phyloP scores from a whole-genome alignment of 2,797 vertebrate species.

The Phyllotis vaccarum region DNA sequence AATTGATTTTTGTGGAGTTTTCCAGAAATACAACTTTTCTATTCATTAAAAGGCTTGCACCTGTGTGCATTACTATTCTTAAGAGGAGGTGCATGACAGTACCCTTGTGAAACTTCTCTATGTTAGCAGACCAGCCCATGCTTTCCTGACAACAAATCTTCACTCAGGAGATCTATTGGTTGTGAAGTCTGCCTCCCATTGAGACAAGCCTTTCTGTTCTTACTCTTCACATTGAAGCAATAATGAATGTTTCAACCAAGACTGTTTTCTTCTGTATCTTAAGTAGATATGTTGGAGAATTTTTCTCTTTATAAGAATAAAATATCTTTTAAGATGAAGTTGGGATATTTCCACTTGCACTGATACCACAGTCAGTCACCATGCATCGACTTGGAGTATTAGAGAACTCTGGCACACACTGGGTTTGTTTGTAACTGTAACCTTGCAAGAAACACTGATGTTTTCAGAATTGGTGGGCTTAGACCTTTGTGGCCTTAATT shows the following conservation, averaged over 20 bases:
- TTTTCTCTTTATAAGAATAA: background rate
- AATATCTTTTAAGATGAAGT: background rate
- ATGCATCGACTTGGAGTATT: background rate
- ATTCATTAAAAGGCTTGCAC: constrained; percentile 3
- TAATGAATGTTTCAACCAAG: background rate
- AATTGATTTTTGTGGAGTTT: constrained; percentile 43
- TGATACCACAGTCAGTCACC: background rate
- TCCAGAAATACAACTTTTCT: constrained; percentile 43
- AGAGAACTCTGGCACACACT: background rate
- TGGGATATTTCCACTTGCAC: background rate
- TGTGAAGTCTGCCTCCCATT: background rate
- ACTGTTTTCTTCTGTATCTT: background rate
- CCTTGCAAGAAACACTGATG: background rate
- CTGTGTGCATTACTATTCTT: background rate
- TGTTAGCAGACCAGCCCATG: background rate
- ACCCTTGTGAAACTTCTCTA: background rate
- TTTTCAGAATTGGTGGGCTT: background rate
- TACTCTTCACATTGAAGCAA: background rate
- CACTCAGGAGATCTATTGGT: background rate
- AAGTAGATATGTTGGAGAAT: background rate
- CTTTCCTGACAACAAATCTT: background rate
- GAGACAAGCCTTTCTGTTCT: background rate
- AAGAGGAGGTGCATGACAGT: background rate
- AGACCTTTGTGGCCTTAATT: background rate
- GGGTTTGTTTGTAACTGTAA: background rate